Conservation (phyloP, 2,113 vertebrate genomes). For the Myrmophylax atrothorax region DNA sequence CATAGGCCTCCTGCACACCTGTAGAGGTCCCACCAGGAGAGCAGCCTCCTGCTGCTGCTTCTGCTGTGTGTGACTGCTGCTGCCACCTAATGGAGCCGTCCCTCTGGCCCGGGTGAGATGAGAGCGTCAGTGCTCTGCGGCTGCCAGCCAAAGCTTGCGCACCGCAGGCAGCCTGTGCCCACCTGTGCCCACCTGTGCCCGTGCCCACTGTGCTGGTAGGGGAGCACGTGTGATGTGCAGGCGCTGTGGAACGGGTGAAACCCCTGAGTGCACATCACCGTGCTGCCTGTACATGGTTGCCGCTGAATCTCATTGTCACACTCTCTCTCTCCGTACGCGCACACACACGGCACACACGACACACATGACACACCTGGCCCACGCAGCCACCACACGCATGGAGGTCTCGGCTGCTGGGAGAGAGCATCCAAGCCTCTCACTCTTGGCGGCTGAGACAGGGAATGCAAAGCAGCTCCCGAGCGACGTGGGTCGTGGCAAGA, state of each 20-base stretch:
- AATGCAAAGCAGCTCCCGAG: constrained; percentile 54
- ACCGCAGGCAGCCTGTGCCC: not conserved
- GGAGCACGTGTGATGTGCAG: not conserved
- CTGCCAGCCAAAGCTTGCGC: not conserved
- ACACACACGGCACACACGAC: not conserved
- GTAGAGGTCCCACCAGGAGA: not conserved
- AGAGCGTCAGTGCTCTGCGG: not conserved
- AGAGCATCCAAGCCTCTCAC: constrained; percentile 6
- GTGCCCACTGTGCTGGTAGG: not conserved
- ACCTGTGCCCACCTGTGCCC: not conserved
- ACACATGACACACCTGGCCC: not conserved
- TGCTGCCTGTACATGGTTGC: accelerated
- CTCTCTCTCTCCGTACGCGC: accelerated
- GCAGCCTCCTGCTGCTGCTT: not conserved
- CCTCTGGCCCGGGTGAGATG: not conserved
- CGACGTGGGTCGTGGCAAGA: constrained; percentile 72
- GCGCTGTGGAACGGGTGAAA: not conserved
- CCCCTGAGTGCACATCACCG: not conserved
- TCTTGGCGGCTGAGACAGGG: constrained; percentile 24
- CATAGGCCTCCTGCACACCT: not conserved
- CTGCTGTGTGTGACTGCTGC: not conserved
- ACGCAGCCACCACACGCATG: accelerated
- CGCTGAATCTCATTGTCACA: not conserved
- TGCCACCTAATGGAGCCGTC: constrained; percentile 27
- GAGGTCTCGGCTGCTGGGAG: not conserved